phyloP scores from a whole-genome alignment of 2,888 invertebrate genomes.

The Fissipunctia ypsillon region DNA sequence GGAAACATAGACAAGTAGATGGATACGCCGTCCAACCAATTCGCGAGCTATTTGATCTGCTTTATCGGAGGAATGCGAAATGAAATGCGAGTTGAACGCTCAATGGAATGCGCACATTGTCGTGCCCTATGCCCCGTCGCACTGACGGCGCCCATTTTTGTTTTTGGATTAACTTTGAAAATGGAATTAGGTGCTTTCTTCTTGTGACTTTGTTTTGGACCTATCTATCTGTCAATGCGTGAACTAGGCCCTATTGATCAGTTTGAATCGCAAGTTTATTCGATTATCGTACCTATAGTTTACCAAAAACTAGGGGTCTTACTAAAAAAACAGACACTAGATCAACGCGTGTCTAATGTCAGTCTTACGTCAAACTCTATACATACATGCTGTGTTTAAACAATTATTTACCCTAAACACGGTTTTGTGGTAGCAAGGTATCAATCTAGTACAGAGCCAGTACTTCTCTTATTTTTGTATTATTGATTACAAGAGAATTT shows the following conservation, averaged over 20 bases:
- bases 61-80: conserved; percentile 61
- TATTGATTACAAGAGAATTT: background rate
- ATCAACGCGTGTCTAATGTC: too few species aligned
- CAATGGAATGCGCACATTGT: conserved; percentile 55
- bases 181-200: conserved; percentile 15
- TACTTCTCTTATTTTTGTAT: background rate
- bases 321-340: too few species aligned
- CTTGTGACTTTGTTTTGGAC: background rate
- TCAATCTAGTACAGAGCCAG: background rate
- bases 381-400: too few species aligned
- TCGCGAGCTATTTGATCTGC: conserved; percentile 53
- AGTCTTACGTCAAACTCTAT: too few species aligned
- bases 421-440: too few species aligned
- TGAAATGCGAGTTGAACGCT: conserved; percentile 52
- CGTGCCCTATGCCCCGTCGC: conserved; percentile 12
- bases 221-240: background rate
- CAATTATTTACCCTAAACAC: too few species aligned
- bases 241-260: background rate
- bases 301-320: background rate
- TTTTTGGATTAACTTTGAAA: conserved; percentile 36
- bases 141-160: conserved; percentile 41
- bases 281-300: background rate
- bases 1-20: conserved; percentile 41
- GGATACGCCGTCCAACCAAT: conserved; percentile 52
- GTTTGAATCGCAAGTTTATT: background rate